Evolutionary conservation across 2,888 invertebrate species (phyloP).

Genomic region (Synanthedon andrenaeformis): DNA sequence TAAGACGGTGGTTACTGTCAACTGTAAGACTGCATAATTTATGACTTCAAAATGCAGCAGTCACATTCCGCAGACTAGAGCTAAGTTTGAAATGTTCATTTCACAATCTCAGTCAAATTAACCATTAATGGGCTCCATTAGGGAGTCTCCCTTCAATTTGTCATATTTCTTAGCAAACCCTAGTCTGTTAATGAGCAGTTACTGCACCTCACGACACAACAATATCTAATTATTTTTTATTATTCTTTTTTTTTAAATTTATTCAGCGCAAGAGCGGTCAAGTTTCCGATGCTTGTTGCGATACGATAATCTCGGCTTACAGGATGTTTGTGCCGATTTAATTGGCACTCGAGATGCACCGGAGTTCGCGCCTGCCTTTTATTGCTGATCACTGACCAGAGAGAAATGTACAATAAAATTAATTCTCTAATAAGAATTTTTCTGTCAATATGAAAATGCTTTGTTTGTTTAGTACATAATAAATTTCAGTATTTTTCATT

Average conservation of each 20-base stretch:
- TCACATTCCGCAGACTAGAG: too few species aligned
- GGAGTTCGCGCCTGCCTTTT: constrained; percentile 45
- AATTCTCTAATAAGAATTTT: background rate
- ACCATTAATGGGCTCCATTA: too few species aligned
- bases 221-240: constrained; percentile 59
- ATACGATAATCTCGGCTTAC: constrained; percentile 66
- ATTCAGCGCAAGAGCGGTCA: constrained; percentile 61
- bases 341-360: constrained; percentile 62
- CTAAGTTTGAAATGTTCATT: too few species aligned
- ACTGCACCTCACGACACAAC: constrained; percentile 14
- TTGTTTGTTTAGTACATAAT: background rate
- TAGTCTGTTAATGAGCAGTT: constrained; percentile 36
- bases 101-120: too few species aligned
- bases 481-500: too few species aligned
- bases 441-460: background rate
- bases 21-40: too few species aligned
- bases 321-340: constrained; percentile 64
- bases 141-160: too few species aligned
- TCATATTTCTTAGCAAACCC: background rate
- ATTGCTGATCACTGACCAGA: constrained; percentile 37
- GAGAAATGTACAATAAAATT: constrained; percentile 21
- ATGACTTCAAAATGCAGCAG: too few species aligned
- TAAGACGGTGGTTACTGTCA: too few species aligned
- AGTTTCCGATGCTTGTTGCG: constrained; percentile 60
- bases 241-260: constrained; percentile 64